phyloP scores from a whole-genome alignment of 2,888 invertebrate species.

The Hetaerina titia region DNA sequence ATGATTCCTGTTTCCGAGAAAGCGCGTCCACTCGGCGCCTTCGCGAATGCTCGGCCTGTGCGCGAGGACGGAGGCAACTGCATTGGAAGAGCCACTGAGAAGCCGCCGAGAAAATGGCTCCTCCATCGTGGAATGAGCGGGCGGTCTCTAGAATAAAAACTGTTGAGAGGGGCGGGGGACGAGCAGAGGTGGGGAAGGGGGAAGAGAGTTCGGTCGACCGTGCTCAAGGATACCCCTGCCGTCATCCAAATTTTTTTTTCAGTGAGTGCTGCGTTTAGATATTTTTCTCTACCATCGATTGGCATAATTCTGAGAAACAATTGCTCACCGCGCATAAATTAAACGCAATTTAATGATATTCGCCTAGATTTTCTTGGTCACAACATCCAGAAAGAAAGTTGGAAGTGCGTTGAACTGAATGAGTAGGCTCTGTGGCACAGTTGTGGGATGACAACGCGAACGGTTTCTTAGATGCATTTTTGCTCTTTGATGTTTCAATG shows the following conservation, averaged over 20 bases:
- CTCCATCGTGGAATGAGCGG: background rate
- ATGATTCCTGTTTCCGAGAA: slow-evolving; percentile 47
- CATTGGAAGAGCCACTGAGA: background rate
- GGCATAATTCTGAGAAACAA: background rate
- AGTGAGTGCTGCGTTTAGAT: background rate
- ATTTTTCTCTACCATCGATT: background rate
- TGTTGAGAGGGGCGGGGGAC: background rate
- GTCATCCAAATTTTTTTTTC: background rate
- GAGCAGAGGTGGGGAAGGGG: background rate
- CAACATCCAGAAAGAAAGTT: background rate
- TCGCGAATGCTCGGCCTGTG: background rate
- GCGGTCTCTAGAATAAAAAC: background rate
- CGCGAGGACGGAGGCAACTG: background rate
- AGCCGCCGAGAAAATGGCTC: slow-evolving; percentile 11
- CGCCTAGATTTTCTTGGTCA: background rate
- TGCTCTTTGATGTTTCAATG: background rate
- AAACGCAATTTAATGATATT: background rate
- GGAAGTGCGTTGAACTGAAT: background rate
- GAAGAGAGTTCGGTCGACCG: background rate
- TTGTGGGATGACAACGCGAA: background rate
- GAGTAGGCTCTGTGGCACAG: background rate
- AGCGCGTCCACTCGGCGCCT: slow-evolving; percentile 48
- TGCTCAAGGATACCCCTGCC: background rate
- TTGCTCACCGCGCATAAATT: background rate
- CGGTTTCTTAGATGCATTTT: background rate